Percentiles rank a stretch among this genome's conserved stretches.
Evolutionary conservation across 2,797 vertebrate genomes (phyloP).

Genomic region (Pseudopleuronectes americanus): DNA sequence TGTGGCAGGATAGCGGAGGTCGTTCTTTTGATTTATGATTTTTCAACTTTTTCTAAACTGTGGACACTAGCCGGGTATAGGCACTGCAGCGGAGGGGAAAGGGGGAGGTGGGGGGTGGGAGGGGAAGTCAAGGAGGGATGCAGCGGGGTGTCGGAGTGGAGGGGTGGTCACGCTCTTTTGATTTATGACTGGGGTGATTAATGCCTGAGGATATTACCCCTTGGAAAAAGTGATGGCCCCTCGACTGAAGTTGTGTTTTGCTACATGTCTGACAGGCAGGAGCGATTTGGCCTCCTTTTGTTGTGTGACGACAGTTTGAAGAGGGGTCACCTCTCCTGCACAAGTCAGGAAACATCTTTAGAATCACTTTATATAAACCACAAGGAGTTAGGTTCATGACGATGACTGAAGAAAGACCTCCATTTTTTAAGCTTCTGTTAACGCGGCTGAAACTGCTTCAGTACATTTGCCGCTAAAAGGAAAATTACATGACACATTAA

Average conservation of each 20-base stretch:
- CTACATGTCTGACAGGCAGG: constrained; percentile 76
- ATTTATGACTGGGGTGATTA: constrained; percentile 77
- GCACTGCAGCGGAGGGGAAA: constrained; percentile 40
- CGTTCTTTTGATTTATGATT: constrained; percentile 75
- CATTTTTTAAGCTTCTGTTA: background rate
- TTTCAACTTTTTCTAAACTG: constrained; percentile 67
- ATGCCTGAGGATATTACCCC: constrained; percentile 77
- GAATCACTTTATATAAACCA: constrained; percentile 40
- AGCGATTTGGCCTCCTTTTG: constrained; percentile 79
- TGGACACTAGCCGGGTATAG: constrained; percentile 43
- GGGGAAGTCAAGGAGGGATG: constrained; percentile 60
- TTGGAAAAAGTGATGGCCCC: constrained; percentile 69
- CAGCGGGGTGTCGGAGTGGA: constrained; percentile 46
- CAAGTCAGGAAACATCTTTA: constrained; percentile 58
- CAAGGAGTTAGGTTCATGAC: background rate
- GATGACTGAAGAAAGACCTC: background rate
- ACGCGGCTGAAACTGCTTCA: background rate
- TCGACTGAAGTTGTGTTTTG: constrained; percentile 78
- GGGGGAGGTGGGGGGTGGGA: constrained; percentile 10
- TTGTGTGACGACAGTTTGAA: constrained; percentile 60
- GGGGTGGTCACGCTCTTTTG: constrained; percentile 67
- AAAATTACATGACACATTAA: constrained; percentile 5
- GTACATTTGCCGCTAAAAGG: background rate
- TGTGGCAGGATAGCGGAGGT: constrained; percentile 77
- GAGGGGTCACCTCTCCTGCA: constrained; percentile 66